Evolutionary conservation across 1,140 invertebrate genomes (phyloP), one percentile per base, ranked within the genome.

Genomic region (Lepidurus couesii): DNA sequence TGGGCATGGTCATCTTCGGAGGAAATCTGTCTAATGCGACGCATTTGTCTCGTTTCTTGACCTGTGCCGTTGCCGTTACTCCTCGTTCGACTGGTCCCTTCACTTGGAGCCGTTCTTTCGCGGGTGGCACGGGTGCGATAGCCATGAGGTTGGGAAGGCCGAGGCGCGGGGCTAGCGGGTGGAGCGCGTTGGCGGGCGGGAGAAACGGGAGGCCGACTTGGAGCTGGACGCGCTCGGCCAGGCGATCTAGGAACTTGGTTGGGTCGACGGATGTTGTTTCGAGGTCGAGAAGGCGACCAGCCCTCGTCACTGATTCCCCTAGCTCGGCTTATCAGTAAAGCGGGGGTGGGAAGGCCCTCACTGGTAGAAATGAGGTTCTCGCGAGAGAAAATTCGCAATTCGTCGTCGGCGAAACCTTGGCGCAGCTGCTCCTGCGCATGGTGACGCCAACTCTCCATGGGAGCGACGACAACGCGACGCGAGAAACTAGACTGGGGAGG

Each of bases 241-340:
- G 53, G 53, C 21, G 53, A 65, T 65, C 53, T 9, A 9, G 53
- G 53, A 7, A 65, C 21, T 65, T 65, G 53, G 53, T 65, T 65
- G 7, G 53, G 53, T 65, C 53, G 53, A n/a, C 53, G 16, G 13
- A 65, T 65, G 53, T 65, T 65, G 53, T 65, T 42, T 74, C 77
- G 1, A 9, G 77, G 77, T 16, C 77, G 26, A 13, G 77, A 78
- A 9, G 77, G 77, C 34, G 44, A 78, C 77, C 77, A 78, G 53
- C 77, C 77, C 13, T 73, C 77, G n/a, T 78, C 77, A 43, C 77
- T 74, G 65, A 78, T 44, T 4, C 77, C 77, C 7, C 44, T 47
- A 1, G 77, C 65, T 44, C 77, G 21, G n/a, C 44, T 73, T 9
- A 65, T 44, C 24, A 78, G 65, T 73, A 78, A 45, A 73, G 77